phyloP scores from a whole-genome alignment of 1,140 invertebrate genomes.

The Bombus picipes region DNA sequence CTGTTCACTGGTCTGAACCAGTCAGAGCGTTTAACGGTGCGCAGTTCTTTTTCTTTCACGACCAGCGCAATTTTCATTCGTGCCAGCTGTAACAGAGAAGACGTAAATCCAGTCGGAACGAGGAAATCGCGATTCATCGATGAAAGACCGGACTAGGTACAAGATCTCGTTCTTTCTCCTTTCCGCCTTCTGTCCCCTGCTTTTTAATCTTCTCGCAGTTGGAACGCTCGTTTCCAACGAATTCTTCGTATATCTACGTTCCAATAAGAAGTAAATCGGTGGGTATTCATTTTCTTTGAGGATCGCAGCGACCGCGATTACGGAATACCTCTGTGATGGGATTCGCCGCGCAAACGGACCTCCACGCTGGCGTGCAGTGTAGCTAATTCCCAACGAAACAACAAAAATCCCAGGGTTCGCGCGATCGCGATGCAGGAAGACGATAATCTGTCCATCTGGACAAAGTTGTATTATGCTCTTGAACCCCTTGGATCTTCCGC shows the following conservation, averaged over 20 bases:
- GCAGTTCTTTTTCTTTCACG: background rate
- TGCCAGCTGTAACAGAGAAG: conserved; percentile 35
- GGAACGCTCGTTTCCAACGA: conserved; percentile 40
- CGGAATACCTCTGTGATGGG: conserved; percentile 50
- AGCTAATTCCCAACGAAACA: conserved; percentile 24
- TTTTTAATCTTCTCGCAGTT: conserved; percentile 54
- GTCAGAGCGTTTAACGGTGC: background rate
- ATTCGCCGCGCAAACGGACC: background rate
- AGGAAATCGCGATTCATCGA: conserved; percentile 55
- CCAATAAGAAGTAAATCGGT: conserved; percentile 62
- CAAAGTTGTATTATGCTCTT: conserved; percentile 11
- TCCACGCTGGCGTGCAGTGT: background rate
- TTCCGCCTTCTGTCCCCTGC: background rate
- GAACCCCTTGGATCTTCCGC: background rate
- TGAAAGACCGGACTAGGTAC: conserved; percentile 38
- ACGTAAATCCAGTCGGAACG: conserved; percentile 53
- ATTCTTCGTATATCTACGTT: conserved; percentile 52
- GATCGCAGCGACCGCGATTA: conserved; percentile 39
- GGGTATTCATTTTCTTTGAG: conserved; percentile 58
- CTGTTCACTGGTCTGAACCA: background rate
- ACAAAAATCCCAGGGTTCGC: conserved; percentile 23
- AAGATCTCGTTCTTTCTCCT: conserved; percentile 39
- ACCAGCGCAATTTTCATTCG: conserved; percentile 22
- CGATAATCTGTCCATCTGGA: conserved; percentile 38
- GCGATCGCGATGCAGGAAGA: conserved; percentile 24